phyloP scores from a whole-genome alignment of 1,140 invertebrate genomes.

The Macrocentrus cingulum region DNA sequence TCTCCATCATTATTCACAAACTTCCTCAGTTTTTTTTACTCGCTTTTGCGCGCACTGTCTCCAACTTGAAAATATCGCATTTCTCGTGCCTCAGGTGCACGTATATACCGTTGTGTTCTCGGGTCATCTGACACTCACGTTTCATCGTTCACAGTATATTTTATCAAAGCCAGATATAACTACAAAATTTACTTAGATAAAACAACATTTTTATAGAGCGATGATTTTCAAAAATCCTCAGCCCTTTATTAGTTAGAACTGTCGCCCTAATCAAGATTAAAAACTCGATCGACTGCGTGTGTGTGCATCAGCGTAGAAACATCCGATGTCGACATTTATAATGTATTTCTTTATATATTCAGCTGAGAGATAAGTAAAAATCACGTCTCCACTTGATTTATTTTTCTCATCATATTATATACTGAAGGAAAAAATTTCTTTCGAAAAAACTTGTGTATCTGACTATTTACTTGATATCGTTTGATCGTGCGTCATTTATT shows the following conservation, averaged over 20 bases:
- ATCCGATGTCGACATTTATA: background rate
- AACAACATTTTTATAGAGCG: constrained; percentile 16
- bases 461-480: too few species aligned
- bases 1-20: too few species aligned
- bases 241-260: too few species aligned
- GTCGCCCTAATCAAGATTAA: too few species aligned
- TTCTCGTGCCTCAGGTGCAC: background rate
- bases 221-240: constrained; percentile 24
- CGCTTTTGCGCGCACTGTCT: background rate
- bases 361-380: too few species aligned
- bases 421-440: too few species aligned
- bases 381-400: too few species aligned
- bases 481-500: background rate
- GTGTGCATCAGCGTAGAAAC: background rate
- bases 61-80: constrained; percentile 13
- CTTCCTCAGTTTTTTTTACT: background rate
- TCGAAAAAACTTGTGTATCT: too few species aligned
- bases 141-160: background rate
- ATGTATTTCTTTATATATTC: too few species aligned
- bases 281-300: constrained; percentile 12
- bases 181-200: constrained; percentile 4
- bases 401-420: too few species aligned
- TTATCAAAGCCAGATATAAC: background rate
- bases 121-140: constrained; percentile 13
- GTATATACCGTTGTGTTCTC: background rate